Evolutionary conservation across 1,140 invertebrate species (phyloP).

Genomic region (Heterodera schachtii): DNA sequence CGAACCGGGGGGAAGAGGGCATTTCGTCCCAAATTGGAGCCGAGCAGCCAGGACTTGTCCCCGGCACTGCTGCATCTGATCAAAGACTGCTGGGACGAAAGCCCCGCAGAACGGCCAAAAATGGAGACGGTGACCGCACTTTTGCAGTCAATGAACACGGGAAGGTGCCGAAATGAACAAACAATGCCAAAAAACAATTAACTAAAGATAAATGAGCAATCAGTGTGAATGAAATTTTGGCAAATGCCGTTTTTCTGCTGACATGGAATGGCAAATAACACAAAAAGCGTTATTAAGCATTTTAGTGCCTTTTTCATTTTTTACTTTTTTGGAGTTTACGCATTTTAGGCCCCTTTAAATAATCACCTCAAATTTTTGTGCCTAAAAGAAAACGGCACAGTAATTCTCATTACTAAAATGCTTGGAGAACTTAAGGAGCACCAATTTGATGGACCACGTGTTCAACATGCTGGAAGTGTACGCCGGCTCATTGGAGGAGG

Average conservation of each 20-base stretch:
- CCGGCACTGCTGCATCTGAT: slow-evolving; percentile 12
- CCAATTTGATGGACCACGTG: slow-evolving; percentile 84
- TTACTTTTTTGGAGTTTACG: too few species aligned
- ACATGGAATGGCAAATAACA: too few species aligned
- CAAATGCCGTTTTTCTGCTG: too few species aligned
- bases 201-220: too few species aligned
- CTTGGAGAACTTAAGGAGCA: background rate
- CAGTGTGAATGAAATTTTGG: too few species aligned
- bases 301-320: too few species aligned
- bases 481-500: slow-evolving; percentile 78
- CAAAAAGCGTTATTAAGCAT: too few species aligned
- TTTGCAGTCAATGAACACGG: slow-evolving; percentile 2
- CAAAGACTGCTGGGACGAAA: slow-evolving; percentile 28
- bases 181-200: too few species aligned
- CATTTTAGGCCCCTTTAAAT: too few species aligned
- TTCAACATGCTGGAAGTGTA: slow-evolving; percentile 83
- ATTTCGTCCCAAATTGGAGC: background rate
- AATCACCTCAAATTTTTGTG: too few species aligned
- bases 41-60: background rate
- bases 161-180: background rate
- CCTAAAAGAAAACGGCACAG: too few species aligned
- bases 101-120: slow-evolving; percentile 19
- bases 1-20: background rate
- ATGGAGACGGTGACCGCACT: background rate
- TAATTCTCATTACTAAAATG: too few species aligned